phyloP scores from a whole-genome alignment of 2,797 vertebrate genomes.

The Clarias fuscus region DNA sequence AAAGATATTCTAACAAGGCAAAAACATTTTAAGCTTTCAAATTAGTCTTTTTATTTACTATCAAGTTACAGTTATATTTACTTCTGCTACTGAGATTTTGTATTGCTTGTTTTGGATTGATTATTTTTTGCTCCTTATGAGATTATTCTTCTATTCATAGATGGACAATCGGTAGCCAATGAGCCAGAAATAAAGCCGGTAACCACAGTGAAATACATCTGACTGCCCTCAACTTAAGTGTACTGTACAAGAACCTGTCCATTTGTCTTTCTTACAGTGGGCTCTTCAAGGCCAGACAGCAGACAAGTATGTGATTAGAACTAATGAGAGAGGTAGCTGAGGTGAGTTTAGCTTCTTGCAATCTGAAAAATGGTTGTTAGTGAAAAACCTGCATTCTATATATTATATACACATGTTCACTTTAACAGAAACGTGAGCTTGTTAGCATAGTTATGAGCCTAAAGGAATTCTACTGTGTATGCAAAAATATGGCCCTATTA shows the following conservation, averaged over 20 bases:
- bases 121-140: background rate
- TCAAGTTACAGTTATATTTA: no score
- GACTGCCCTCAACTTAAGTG: constrained; percentile 2
- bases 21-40: background rate
- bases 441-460: background rate
- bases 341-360: constrained; percentile 40
- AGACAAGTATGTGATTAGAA: constrained; percentile 46
- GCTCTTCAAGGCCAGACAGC: constrained; percentile 38
- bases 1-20: background rate
- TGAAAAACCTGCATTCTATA: background rate
- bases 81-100: background rate
- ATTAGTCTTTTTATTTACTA: background rate
- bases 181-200: background rate
- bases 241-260: constrained; percentile 20
- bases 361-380: constrained; percentile 27
- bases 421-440: constrained; percentile 25
- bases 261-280: constrained; percentile 36
- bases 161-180: background rate
- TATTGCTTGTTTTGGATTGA: background rate
- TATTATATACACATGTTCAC: background rate
- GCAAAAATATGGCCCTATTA: background rate
- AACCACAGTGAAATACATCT: background rate
- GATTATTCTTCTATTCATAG: background rate
- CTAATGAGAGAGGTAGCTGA: constrained; percentile 44
- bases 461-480: background rate